Evolutionary conservation across 2,113 vertebrate genomes (phyloP).

Genomic region (Oxyura jamaicensis): DNA sequence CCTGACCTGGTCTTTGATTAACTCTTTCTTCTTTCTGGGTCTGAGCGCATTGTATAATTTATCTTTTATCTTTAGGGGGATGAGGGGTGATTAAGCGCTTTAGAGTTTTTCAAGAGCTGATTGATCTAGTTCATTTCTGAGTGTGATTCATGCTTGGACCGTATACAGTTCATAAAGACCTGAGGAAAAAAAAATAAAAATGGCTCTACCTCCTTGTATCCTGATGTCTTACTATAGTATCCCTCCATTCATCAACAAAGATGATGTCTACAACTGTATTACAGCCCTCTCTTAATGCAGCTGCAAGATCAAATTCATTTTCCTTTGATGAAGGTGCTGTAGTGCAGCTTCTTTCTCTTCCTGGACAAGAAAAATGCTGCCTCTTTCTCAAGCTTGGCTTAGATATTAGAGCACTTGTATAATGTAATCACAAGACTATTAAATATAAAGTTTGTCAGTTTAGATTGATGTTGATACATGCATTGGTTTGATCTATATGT

Average conservation of each 20-base stretch:
- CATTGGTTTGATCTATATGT: not conserved
- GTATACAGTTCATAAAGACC: not conserved
- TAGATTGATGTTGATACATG: not conserved
- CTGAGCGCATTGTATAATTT: not conserved
- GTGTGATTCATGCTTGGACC: not conserved
- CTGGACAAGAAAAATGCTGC: not conserved
- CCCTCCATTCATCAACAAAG: not conserved
- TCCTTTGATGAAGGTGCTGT: not conserved
- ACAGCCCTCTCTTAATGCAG: not conserved
- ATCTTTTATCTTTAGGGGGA: not conserved
- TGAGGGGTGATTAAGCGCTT: not conserved
- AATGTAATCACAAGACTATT: not conserved
- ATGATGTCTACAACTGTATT: not conserved
- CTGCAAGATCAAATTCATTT: not conserved
- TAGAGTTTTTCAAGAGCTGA: not conserved
- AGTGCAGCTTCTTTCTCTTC: not conserved
- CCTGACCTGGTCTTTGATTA: not conserved
- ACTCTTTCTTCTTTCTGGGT: not conserved
- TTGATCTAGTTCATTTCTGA: not conserved
- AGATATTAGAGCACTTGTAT: not conserved
- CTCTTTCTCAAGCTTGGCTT: not conserved
- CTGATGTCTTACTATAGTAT: not conserved
- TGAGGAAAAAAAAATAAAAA: not conserved
- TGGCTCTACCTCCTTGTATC: not conserved
- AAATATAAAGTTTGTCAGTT: not conserved